Conservation (phyloP, 2,888 invertebrate species). For the Temnothorax unifasciatus region DNA sequence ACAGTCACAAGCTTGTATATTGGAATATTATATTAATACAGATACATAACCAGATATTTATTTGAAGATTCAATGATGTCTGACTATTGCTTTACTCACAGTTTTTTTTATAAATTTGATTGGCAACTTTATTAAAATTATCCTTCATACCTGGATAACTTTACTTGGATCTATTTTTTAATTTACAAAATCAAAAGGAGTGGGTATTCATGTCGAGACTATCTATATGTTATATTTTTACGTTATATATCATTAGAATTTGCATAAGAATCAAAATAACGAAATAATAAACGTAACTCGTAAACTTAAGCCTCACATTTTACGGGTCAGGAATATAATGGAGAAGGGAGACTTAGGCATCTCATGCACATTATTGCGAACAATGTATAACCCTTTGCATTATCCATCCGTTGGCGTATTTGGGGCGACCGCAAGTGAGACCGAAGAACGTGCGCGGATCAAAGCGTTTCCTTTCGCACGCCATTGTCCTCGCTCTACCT, state of each 20-base stretch:
- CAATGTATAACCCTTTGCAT: conserved; percentile 30
- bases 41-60: background rate
- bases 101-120: background rate
- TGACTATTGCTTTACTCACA: background rate
- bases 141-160: background rate
- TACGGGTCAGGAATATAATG: conserved; percentile 11
- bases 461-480: conserved; percentile 65
- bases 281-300: background rate
- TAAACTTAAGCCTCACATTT: conserved; percentile 1
- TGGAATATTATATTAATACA: conserved; percentile 3
- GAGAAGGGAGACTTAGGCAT: background rate
- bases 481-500: conserved; percentile 54
- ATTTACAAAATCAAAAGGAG: background rate
- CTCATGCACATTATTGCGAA: conserved; percentile 28
- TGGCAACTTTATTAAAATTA: background rate
- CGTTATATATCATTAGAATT: background rate
- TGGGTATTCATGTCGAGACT: background rate
- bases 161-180: background rate
- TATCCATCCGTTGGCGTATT: conserved; percentile 14
- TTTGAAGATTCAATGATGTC: background rate
- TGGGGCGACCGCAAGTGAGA: conserved; percentile 3
- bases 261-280: background rate
- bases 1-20: background rate
- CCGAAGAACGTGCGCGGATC: conserved; percentile 35
- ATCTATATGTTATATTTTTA: background rate